Evolutionary conservation across 2,797 vertebrate genomes (phyloP).

Genomic region (Setipinna tenuifilis): DNA sequence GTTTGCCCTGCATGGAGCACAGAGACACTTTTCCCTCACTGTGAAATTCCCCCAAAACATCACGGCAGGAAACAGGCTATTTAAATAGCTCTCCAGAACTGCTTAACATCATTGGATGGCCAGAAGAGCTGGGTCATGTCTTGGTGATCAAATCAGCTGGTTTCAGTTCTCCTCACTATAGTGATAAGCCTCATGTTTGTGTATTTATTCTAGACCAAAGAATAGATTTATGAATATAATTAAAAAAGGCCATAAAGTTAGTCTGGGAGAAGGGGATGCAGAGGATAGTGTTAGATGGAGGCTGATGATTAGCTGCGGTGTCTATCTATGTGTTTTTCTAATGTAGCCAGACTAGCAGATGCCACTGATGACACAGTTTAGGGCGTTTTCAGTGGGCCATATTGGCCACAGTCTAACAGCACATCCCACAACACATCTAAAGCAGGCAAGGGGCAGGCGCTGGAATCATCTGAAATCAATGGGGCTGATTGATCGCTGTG

Average conservation of each 20-base stretch:
- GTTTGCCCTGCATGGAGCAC: slow-evolving; percentile 1
- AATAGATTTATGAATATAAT: no score
- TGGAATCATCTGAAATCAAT: slow-evolving; percentile 75
- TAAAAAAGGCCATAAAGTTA: no score
- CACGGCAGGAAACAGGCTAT: not conserved
- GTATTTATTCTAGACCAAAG: no score
- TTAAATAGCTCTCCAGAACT: not conserved
- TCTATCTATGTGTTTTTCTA: no score
- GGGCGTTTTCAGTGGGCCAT: not conserved
- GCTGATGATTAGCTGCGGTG: no score
- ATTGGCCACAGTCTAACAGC: not conserved
- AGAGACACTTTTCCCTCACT: not conserved
- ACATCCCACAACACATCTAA: not conserved
- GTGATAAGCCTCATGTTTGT: not conserved
- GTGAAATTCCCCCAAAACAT: not conserved
- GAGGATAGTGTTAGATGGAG: no score
- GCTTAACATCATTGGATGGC: not conserved
- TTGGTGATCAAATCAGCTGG: not conserved
- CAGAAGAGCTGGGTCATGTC: not conserved
- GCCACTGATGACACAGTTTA: not conserved
- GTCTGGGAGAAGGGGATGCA: no score
- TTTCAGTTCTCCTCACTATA: not conserved
- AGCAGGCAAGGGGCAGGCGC: slow-evolving; percentile 20
- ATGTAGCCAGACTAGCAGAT: not conserved
- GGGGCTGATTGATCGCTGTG: slow-evolving; percentile 64